Base-by-base conservation (phyloP, 2,888 invertebrate genomes). In the Vanessa cardui region DNA sequence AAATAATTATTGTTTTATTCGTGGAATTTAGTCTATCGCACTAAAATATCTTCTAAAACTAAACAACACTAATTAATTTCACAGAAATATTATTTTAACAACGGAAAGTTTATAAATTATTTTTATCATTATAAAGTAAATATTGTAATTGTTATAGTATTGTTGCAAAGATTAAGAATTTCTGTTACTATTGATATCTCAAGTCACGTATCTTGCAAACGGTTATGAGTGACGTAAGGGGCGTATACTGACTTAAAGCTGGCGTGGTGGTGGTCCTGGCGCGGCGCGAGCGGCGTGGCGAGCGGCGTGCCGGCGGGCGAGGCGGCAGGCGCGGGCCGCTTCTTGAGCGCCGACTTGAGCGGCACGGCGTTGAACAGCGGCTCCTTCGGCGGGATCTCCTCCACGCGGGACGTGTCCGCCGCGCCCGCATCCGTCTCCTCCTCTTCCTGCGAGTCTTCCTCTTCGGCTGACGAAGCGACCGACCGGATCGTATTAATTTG, bases 361-460 rank as follows among this genome's bases (percentile, higher is more conserved):
- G 98, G 98, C 94, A 97, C 95, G 75, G 98, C 98, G 91, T 97
- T 96, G 90, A 97, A 96, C 82, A 96, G 96, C 52, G 98, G 98
- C 93, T 98, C 98, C 90, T 98, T 97, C 69, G 98, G 97, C 77
- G 97, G 98, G 80, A 98, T 97, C 92, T 98, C 97, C 88, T 98
- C 98, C 72, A 98, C 96, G 75, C 97, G 94, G 67, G 95, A 95
- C 68, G 97, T 97, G 88, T 98, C 97, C 78, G 95, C 75, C 89
- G 92, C 95, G 88, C 92, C 95, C 75, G 95, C 95, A 70, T 95
- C 94, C 70, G 95, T 95, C 59, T 94, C 95, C 80, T 75, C 77
- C 75, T 95, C 95, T 72, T 96, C 96, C 73, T 94, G 95, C 68
- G 94, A 94, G 83, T 96, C 96, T 77, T 92, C 91, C 73, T 92